A percentile compares a stretch with the other conserved stretches of the same genome.
phyloP scores from a whole-genome alignment of 2,888 invertebrate genomes.

The Galerucella calmariensis region DNA sequence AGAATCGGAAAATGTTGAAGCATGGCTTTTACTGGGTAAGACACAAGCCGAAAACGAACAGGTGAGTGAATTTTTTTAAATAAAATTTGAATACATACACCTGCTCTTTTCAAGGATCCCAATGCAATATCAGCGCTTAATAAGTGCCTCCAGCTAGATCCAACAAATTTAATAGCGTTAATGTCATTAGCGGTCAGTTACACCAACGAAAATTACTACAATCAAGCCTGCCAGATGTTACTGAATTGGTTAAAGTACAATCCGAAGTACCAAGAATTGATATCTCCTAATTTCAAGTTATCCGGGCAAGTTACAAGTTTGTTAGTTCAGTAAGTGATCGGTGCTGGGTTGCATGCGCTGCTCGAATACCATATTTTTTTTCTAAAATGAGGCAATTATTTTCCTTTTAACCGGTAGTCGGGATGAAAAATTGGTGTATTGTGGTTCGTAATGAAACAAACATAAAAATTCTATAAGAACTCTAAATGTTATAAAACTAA shows the following conservation, averaged over 20 bases:
- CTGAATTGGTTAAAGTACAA: slow-evolving; percentile 82
- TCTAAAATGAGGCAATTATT: slow-evolving; percentile 22
- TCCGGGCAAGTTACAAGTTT: slow-evolving; percentile 66
- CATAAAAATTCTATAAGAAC: too few relatives aligned
- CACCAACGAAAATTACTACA: slow-evolving; percentile 95
- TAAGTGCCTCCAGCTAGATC: slow-evolving; percentile 83
- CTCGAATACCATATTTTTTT: not conserved
- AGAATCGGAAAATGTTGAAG: slow-evolving; percentile 80
- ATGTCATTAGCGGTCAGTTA: slow-evolving; percentile 94
- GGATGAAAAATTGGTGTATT: not conserved
- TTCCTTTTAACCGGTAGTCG: not conserved
- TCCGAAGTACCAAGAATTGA: slow-evolving; percentile 83
- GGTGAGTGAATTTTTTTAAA: slow-evolving; percentile 56
- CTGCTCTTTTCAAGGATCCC: slow-evolving; percentile 73
- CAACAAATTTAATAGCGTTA: slow-evolving; percentile 83
- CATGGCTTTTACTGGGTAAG: slow-evolving; percentile 89
- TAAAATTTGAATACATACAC: not conserved
- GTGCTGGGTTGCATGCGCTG: slow-evolving; percentile 44
- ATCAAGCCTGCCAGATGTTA: slow-evolving; percentile 86
- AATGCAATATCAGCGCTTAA: slow-evolving; percentile 92
- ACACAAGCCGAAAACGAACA: slow-evolving; percentile 99
- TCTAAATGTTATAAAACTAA: too few relatives aligned
- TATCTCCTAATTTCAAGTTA: slow-evolving; percentile 68
- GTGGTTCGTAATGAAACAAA: not conserved
- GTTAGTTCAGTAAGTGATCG: slow-evolving; percentile 64